phyloP scores from a whole-genome alignment of 2,797 vertebrate genomes.

The Enteromius paludinosus region DNA sequence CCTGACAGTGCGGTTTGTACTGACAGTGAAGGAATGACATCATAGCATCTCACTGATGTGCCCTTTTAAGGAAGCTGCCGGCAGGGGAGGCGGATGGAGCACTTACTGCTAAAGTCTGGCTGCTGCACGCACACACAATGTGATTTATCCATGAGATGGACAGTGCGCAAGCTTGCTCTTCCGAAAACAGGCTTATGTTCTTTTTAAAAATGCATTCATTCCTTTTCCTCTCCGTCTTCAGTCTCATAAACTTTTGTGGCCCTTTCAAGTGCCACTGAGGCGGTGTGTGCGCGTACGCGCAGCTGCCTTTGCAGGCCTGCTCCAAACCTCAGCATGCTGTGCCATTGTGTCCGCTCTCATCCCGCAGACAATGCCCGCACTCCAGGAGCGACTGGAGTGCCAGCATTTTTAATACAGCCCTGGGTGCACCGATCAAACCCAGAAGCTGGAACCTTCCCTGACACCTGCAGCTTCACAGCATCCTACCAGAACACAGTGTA shows the following conservation, averaged over 20 bases:
- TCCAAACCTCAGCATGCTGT: slow-evolving; percentile 70
- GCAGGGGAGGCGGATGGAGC: slow-evolving; percentile 9
- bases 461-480: slow-evolving; percentile 66
- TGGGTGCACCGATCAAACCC: slow-evolving; percentile 69
- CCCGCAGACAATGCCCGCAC: slow-evolving; percentile 64
- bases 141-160: slow-evolving; percentile 46
- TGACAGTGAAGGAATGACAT: slow-evolving; percentile 51
- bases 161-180: slow-evolving; percentile 7
- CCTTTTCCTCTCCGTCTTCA: slow-evolving; percentile 31
- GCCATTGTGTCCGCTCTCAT: slow-evolving; percentile 72
- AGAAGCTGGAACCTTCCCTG: slow-evolving; percentile 65
- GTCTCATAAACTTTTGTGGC: slow-evolving; percentile 58
- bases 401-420: slow-evolving; percentile 68
- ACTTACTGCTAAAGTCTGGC: slow-evolving; percentile 33
- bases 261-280: slow-evolving; percentile 70
- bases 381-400: slow-evolving; percentile 63
- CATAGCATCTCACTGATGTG: slow-evolving; percentile 53
- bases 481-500: slow-evolving; percentile 64
- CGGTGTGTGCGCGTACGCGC: slow-evolving; percentile 54
- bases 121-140: slow-evolving; percentile 8
- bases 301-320: slow-evolving; percentile 67
- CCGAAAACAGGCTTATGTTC: slow-evolving; percentile 32
- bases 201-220: slow-evolving; percentile 43
- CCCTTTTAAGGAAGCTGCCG: slow-evolving; percentile 56
- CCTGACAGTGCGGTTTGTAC: slow-evolving; percentile 20